Percentiles rank a stretch among this genome's conserved stretches.
phyloP scores from a whole-genome alignment of 2,888 invertebrate genomes.

The Malachius bipustulatus region DNA sequence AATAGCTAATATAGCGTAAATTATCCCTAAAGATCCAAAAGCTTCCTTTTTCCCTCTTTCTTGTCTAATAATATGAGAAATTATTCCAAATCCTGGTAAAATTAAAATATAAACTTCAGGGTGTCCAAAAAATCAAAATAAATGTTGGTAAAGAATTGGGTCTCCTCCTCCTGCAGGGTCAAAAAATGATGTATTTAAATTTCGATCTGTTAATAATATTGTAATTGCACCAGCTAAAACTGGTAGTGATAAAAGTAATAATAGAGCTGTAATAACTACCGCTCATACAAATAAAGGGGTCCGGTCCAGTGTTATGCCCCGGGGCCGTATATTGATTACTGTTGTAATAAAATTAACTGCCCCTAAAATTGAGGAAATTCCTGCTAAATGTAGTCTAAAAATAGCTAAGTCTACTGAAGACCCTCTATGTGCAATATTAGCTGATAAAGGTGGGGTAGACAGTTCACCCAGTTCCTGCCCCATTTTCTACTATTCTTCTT shows the following conservation, averaged over 20 bases:
- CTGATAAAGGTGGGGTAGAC: not conserved
- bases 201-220: constrained; percentile 66
- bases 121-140: constrained; percentile 83
- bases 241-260: constrained; percentile 57
- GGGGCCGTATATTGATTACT: constrained; percentile 56
- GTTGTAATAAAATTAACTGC: constrained; percentile 75
- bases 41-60: constrained; percentile 64
- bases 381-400: too few species aligned
- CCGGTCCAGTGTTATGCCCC: constrained; percentile 48
- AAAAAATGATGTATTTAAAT: constrained; percentile 72
- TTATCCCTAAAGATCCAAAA: constrained; percentile 61
- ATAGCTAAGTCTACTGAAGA: too few species aligned
- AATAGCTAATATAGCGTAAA: constrained; percentile 77
- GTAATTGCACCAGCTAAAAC: constrained; percentile 72
- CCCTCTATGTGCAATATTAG: not conserved
- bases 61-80: too few species aligned
- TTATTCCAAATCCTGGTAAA: too few species aligned
- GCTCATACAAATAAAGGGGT: constrained; percentile 65
- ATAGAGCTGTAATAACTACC: constrained; percentile 51
- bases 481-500: too few species aligned
- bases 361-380: too few species aligned
- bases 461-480: too few species aligned
- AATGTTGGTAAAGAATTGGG: constrained; percentile 68
- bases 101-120: too few species aligned
- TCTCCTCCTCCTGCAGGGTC: constrained; percentile 70